phyloP scores from a whole-genome alignment of 1,140 invertebrate genomes.

The Meloidogyne chitwoodi region DNA sequence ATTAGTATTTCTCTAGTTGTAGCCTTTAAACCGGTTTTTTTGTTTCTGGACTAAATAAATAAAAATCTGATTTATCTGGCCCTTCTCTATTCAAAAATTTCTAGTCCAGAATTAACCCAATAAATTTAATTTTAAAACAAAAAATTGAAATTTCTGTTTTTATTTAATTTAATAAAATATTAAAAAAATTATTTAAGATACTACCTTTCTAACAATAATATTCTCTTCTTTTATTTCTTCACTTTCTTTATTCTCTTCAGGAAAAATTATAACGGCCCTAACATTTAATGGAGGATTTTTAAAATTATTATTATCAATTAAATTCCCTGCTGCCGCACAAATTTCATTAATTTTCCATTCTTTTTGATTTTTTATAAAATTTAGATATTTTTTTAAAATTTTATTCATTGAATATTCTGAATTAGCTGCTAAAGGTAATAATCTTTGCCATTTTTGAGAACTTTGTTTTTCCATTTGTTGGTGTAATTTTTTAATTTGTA shows the following conservation, averaged over 20 bases:
- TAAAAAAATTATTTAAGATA: too few relatives aligned
- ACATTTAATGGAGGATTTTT: not conserved
- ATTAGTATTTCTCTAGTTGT: too few relatives aligned
- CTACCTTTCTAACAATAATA: not conserved
- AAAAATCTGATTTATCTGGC: too few relatives aligned
- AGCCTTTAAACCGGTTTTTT: too few relatives aligned
- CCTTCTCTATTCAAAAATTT: too few relatives aligned
- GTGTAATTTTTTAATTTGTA: not conserved
- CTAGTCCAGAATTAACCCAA: too few relatives aligned
- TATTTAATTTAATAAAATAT: too few relatives aligned
- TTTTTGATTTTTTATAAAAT: not conserved
- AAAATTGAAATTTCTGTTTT: too few relatives aligned
- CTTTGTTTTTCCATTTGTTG: not conserved
- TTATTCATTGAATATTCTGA: slow-evolving; percentile 26
- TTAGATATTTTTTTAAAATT: not conserved
- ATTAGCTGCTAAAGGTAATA: slow-evolving; percentile 37
- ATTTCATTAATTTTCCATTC: not conserved
- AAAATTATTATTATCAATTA: not conserved
- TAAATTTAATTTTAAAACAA: too few relatives aligned
- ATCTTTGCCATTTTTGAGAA: not conserved
- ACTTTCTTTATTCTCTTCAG: not conserved
- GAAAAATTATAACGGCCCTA: not conserved
- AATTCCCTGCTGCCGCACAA: not conserved
- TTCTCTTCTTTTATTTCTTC: not conserved
- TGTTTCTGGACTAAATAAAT: too few relatives aligned